Conservation (phyloP, 2,888 invertebrate species). For the Perithous albicinctus region DNA sequence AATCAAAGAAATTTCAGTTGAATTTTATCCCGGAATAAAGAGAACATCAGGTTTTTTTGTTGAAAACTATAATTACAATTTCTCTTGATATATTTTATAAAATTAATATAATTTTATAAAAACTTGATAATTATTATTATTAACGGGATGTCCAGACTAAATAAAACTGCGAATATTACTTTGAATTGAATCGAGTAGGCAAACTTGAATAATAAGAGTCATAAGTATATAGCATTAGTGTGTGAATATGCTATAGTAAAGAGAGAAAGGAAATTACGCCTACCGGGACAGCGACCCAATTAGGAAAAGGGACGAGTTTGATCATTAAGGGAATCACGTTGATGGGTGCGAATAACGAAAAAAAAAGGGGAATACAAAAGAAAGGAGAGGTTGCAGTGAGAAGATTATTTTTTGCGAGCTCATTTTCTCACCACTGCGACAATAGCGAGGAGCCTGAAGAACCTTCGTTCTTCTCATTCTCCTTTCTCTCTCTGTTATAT, state of each 20-base stretch:
- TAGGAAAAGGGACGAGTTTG: constrained; percentile 59
- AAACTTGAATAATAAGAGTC: constrained; percentile 1
- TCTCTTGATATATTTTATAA: too few species aligned
- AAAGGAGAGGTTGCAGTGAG: neutral
- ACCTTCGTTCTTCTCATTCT: constrained; percentile 42
- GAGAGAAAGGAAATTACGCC: constrained; percentile 48
- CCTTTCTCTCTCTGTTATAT: constrained; percentile 27
- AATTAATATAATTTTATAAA: too few species aligned
- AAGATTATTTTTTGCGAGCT: constrained; percentile 50
- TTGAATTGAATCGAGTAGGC: neutral
- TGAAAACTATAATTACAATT: too few species aligned
- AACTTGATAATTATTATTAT: too few species aligned
- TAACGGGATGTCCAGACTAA: too few species aligned
- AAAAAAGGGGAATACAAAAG: constrained; percentile 10
- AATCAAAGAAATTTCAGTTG: too few species aligned
- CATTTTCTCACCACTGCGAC: constrained; percentile 59
- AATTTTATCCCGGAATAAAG: too few species aligned
- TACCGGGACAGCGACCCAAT: constrained; percentile 62
- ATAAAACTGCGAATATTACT: neutral
- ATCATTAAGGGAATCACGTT: constrained; percentile 64
- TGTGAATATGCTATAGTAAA: neutral
- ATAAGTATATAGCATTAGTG: neutral
- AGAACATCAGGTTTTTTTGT: too few species aligned
- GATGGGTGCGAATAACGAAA: constrained; percentile 36
- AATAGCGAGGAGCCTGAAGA: constrained; percentile 47